Base-by-base conservation (phyloP, 2,113 vertebrate genomes). In the Tragelaphus strepsiceros region DNA sequence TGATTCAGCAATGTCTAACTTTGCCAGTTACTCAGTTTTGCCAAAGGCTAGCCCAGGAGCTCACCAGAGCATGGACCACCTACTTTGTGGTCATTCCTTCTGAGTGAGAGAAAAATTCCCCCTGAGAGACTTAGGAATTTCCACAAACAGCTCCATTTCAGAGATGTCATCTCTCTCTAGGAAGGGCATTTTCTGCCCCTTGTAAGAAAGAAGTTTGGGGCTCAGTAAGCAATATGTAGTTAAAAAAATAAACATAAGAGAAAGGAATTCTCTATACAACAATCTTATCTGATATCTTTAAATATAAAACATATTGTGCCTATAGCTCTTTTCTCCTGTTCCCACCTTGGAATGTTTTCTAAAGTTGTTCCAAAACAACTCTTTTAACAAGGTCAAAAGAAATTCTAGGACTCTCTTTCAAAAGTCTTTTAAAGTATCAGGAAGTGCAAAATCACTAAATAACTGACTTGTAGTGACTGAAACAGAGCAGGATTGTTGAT, bases 351-450 rank as follows among this genome's bases (percentile, higher is more conserved):
- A 91, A 67, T 77, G 24, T 90, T 86, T 96, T 91, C 94, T 96
- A 54, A 19, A 54, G 6, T 84, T 90, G 24, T 97, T 85, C 43
- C 81, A 88, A 91, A 96, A 96, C 56, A 84, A 56, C 61, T 93
- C 39, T 87, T 62, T 90, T 90, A 87, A 74, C 53, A 86, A 93
- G 32, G 24, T 94, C 84, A 53, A 97, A 78, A 94, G 61, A 92
- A 78, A 90, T 61, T 82, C 90, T 88, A 95, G 64, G 53, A 67
- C 67, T 88, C 19, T 67, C 43, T 94, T 92, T 94, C 56, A 94
- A 82, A 82, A 77, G 32, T 78, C n/a, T 21, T 35, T 88, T 94
- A 71, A 92, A 92, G 91, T 82, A 92, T 83, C 53, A 96, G 82
- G 46, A 95, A 87, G 71, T 53, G 6, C 16, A 78, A 78, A 80